phyloP scores from a whole-genome alignment of 2,113 vertebrate species.

The Ginglymostoma cirratum region DNA sequence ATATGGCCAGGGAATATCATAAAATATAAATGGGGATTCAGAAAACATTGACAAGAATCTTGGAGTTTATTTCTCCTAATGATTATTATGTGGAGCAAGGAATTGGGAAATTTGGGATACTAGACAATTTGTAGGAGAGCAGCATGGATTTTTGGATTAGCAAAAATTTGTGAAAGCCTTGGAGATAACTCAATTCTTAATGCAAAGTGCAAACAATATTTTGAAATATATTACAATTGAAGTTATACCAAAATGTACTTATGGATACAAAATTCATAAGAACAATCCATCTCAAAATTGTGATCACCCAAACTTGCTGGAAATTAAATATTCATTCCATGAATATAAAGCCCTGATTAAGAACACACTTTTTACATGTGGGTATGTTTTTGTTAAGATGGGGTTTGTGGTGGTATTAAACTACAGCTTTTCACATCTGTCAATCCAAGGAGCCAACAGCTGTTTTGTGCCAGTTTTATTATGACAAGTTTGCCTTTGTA shows the following conservation, averaged over 20 bases:
- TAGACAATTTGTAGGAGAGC: background rate
- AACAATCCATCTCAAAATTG: background rate
- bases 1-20: background rate
- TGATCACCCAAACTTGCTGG: background rate
- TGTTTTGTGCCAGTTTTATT: constrained; percentile 14
- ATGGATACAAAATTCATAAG: background rate
- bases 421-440: constrained; percentile 14
- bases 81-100: background rate
- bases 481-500: constrained; percentile 31
- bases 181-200: background rate
- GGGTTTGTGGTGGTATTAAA: background rate
- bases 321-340: background rate
- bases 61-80: background rate
- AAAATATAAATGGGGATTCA: too few relatives aligned
- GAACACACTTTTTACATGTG: background rate
- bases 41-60: background rate
- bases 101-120: background rate
- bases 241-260: background rate
- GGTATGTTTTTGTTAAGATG: background rate
- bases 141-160: background rate
- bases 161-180: background rate
- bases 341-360: background rate
- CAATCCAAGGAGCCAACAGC: background rate
- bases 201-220: background rate
- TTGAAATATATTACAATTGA: background rate